Conservation (phyloP, 2,113 vertebrate species). For the Talpa occidentalis region DNA sequence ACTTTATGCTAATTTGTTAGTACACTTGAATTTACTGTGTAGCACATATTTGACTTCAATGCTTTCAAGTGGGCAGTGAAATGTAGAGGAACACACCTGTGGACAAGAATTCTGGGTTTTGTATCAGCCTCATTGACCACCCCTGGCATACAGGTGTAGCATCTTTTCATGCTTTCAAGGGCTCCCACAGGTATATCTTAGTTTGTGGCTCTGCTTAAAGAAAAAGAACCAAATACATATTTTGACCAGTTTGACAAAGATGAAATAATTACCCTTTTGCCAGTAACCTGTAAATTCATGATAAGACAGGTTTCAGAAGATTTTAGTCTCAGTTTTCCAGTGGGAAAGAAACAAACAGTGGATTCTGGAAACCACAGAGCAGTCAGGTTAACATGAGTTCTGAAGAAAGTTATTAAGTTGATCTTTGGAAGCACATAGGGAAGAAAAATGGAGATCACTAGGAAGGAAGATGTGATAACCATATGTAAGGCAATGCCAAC, state of each 20-base stretch:
- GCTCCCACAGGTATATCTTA: not conserved
- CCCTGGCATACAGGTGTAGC: not conserved
- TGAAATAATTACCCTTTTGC: not conserved
- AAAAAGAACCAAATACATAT: not conserved
- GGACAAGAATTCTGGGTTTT: not conserved
- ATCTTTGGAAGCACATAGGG: not conserved
- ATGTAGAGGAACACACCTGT: not conserved
- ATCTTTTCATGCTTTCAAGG: not conserved
- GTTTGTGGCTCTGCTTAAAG: conserved; percentile 25
- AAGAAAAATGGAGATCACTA: not conserved
- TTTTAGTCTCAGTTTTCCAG: not conserved
- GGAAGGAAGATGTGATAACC: not conserved
- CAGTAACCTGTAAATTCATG: not conserved
- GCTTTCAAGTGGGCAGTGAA: not conserved
- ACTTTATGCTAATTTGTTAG: not conserved
- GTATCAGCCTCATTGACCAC: not conserved
- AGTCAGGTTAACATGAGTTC: not conserved
- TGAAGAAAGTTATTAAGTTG: not conserved
- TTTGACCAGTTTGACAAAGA: conserved; percentile 5
- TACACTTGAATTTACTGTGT: not conserved
- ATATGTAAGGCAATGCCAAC: not conserved
- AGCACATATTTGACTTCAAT: not conserved
- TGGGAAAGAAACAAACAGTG: not conserved
- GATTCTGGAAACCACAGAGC: not conserved
- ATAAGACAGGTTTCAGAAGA: not conserved